These are phyloP conservation scores for Coluber constrictor DNA, from an alignment of 2,797 vertebrate species.

Conservation along the genomic window DNA sequence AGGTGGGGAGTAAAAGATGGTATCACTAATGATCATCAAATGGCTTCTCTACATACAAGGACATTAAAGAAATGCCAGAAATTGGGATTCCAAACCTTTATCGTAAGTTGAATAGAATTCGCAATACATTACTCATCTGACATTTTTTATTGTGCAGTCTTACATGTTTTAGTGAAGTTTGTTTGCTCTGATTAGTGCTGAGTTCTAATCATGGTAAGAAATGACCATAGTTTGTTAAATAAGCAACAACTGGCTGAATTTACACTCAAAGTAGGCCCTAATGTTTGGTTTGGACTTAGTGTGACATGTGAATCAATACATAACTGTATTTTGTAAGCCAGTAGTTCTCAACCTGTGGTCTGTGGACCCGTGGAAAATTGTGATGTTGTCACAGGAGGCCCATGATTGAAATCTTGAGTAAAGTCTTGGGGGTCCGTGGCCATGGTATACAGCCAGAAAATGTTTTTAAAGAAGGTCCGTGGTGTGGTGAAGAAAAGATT, in stretches of 20 bases:
- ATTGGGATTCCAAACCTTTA: slow-evolving; percentile 55
- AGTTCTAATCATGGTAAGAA: not conserved
- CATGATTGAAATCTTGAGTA: not conserved
- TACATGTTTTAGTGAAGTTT: not conserved
- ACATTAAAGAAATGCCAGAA: slow-evolving; percentile 61
- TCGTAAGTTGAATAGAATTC: slow-evolving; percentile 51
- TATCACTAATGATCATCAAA: slow-evolving; percentile 54
- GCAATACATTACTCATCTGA: not conserved
- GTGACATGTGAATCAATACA: not conserved
- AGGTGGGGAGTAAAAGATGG: slow-evolving; percentile 59
- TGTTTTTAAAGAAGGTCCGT: not conserved
- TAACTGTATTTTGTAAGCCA: not conserved
- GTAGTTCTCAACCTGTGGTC: not conserved
- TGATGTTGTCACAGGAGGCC: not conserved
- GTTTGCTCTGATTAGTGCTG: not conserved
- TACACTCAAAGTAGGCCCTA: not conserved
- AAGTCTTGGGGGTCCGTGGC: not conserved
- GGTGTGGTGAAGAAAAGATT: not conserved
- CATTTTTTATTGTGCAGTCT: not conserved
- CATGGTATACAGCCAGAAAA: not conserved
- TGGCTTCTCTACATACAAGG: slow-evolving; percentile 57
- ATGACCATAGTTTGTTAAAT: not conserved
- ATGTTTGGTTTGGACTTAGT: not conserved
- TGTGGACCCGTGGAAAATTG: not conserved
- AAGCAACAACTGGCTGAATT: not conserved